Conservation (phyloP, 2,888 invertebrate genomes). For the Salticus scenicus region DNA sequence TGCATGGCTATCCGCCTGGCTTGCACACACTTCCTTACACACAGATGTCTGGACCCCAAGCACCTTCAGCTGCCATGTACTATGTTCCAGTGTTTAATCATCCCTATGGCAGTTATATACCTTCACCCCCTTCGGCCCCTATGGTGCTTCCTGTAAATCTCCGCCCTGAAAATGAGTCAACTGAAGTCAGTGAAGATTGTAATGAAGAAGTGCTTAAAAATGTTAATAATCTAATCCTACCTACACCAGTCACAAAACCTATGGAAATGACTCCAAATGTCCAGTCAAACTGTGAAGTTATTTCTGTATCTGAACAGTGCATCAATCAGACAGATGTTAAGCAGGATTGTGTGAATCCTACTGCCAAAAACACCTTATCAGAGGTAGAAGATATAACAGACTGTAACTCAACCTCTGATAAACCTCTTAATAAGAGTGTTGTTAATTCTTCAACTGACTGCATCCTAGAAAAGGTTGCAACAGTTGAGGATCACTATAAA, state of each 20-base stretch:
- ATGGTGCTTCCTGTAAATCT: slow-evolving; percentile 60
- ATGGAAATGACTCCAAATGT: slow-evolving; percentile 17
- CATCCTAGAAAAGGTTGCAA: slow-evolving; percentile 22
- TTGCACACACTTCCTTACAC: slow-evolving; percentile 60
- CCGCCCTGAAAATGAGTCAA: slow-evolving; percentile 31
- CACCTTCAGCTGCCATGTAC: slow-evolving; percentile 61
- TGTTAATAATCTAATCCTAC: neutral
- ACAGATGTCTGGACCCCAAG: slow-evolving; percentile 59
- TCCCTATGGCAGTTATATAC: slow-evolving; percentile 48
- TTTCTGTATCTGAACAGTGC: slow-evolving; percentile 11
- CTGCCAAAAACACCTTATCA: slow-evolving; percentile 49
- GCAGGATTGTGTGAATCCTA: neutral
- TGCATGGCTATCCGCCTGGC: slow-evolving; percentile 64
- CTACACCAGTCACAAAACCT: neutral
- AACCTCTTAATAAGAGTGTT: slow-evolving; percentile 35
- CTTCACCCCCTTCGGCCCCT: slow-evolving; percentile 51
- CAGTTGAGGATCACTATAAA: slow-evolving; percentile 16
- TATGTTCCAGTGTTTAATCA: slow-evolving; percentile 68
- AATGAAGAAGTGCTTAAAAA: slow-evolving; percentile 17
- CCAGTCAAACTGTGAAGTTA: slow-evolving; percentile 46
- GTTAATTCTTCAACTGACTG: slow-evolving; percentile 39
- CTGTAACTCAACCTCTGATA: slow-evolving; percentile 45
- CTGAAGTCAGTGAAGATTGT: neutral
- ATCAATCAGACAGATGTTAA: neutral
- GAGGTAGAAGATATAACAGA: slow-evolving; percentile 35